These are phyloP conservation scores for Fratercula arctica DNA, from an alignment of 2,797 vertebrate genomes.

Conservation along the genomic window DNA sequence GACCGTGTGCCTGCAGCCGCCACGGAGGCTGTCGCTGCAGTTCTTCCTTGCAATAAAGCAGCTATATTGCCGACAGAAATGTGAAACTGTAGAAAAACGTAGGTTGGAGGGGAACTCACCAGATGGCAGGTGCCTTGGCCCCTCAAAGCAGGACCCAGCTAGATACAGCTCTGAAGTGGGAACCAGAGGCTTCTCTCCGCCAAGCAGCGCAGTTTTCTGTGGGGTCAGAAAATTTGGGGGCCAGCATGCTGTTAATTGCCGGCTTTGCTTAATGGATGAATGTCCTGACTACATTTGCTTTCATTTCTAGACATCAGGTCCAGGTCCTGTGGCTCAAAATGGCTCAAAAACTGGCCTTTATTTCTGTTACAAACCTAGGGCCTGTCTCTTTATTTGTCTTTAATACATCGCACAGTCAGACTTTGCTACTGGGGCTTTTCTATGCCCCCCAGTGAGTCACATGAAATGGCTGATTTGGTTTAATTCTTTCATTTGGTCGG, in stretches of 20 bases:
- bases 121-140: rapidly evolving
- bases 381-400: background rate
- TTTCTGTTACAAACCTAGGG: background rate
- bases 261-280: background rate
- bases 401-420: too few species aligned
- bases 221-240: background rate
- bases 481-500: background rate
- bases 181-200: background rate
- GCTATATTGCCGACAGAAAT: background rate
- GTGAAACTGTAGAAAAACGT: background rate
- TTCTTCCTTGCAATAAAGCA: background rate
- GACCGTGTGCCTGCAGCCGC: rapidly evolving
- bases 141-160: background rate
- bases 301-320: background rate
- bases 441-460: background rate
- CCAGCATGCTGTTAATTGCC: background rate
- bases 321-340: background rate
- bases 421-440: background rate
- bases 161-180: background rate
- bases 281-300: background rate
- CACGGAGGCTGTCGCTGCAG: rapidly evolving
- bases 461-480: background rate
- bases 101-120: background rate
- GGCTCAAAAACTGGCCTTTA: background rate
- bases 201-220: background rate